Evolutionary conservation across 2,888 invertebrate genomes (phyloP).

Genomic region (Cordilura impudica): DNA sequence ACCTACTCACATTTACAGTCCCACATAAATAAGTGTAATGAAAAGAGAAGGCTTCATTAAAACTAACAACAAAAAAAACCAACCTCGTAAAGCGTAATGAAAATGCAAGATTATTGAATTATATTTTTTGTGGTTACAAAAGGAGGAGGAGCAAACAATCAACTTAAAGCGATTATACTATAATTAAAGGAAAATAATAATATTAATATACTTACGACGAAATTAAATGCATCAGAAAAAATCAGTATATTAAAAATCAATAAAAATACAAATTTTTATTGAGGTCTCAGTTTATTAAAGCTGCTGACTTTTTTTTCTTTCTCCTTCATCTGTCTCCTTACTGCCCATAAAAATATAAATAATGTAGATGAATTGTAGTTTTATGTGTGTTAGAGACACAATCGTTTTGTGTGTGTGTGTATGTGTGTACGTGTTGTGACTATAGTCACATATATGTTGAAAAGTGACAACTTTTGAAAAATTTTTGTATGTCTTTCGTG

Average conservation of each 20-base stretch:
- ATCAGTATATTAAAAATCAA: constrained; percentile 23
- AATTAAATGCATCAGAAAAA: constrained; percentile 11
- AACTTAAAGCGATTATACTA: not conserved
- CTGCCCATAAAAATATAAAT: constrained; percentile 33
- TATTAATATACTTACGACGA: constrained; percentile 10
- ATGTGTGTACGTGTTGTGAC: not conserved
- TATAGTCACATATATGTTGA: not conserved
- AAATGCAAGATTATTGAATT: constrained; percentile 26
- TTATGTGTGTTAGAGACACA: not conserved
- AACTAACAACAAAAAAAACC: not conserved
- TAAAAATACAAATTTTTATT: constrained; percentile 44
- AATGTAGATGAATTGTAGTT: constrained; percentile 30
- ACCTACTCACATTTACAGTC: not conserved
- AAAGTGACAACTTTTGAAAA: not conserved
- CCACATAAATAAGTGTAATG: constrained; percentile 22
- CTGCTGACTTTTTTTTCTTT: not conserved
- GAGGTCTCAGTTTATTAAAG: constrained; percentile 29
- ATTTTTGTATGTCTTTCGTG: not conserved
- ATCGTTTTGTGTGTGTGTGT: not conserved
- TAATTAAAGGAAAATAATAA: constrained; percentile 4
- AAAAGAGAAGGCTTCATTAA: constrained; percentile 48
- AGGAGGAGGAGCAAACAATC: constrained; percentile 17
- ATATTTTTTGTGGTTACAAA: constrained; percentile 11
- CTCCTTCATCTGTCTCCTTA: constrained; percentile 13
- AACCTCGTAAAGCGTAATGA: constrained; percentile 37